These are phyloP conservation scores for Mellivora capensis DNA, from an alignment of 2,113 vertebrate genomes.

Conservation along the genomic window DNA sequence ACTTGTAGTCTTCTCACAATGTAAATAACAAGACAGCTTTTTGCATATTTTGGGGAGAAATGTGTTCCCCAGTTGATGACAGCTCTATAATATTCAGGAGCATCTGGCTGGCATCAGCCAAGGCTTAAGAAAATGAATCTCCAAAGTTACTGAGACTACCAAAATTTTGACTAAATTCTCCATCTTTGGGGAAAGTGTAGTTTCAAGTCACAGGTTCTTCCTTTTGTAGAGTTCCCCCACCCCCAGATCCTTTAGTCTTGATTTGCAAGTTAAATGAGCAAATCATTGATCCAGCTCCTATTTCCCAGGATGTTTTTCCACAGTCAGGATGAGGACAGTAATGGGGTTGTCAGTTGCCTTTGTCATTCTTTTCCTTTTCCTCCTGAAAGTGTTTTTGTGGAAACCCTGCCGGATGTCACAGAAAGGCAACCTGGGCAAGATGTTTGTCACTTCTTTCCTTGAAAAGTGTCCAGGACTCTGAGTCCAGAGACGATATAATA, in stretches of 20 bases:
- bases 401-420: conserved; percentile 46
- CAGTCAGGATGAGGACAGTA: neutral
- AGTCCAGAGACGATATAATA: conserved; percentile 58
- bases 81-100: neutral
- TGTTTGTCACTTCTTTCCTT: neutral
- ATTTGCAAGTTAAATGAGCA: neutral
- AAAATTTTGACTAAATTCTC: neutral
- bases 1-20: neutral
- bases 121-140: neutral
- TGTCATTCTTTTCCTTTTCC: conserved; percentile 1
- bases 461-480: neutral
- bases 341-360: neutral
- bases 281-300: neutral
- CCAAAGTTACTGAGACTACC: neutral
- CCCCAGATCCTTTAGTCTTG: neutral
- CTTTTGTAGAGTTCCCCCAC: neutral
- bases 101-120: neutral
- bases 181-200: neutral
- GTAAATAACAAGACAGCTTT: neutral
- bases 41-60: neutral
- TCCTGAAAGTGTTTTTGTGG: conserved; percentile 33
- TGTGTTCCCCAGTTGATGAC: neutral
- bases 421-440: conserved; percentile 42
- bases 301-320: neutral
- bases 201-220: neutral